Evolutionary conservation across 2,888 invertebrate genomes (phyloP).

Genomic region (Ephialtes manifestator): DNA sequence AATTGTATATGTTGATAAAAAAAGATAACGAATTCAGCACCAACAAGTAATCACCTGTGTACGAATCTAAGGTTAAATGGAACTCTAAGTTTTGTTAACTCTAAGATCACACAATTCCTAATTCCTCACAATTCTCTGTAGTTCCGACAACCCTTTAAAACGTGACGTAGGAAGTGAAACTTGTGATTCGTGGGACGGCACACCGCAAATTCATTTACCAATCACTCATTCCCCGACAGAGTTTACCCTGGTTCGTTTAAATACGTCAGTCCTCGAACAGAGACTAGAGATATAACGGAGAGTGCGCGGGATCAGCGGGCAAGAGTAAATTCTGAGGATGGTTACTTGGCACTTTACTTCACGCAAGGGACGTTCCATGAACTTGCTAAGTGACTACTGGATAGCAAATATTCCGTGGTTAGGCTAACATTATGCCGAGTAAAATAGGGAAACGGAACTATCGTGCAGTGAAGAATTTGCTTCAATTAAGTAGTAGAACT

Average conservation of each 20-base stretch:
- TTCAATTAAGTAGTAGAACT: neutral
- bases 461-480: neutral
- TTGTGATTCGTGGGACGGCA: constrained; percentile 7
- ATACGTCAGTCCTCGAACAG: neutral
- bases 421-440: constrained; percentile 9
- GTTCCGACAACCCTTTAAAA: neutral
- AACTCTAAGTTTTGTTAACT: too few relatives aligned
- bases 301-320: neutral
- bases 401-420: constrained; percentile 2
- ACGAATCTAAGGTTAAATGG: too few relatives aligned
- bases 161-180: neutral
- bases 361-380: constrained; percentile 1
- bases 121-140: neutral
- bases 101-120: neutral
- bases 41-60: too few relatives aligned
- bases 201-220: constrained; percentile 27
- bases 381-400: constrained; percentile 19
- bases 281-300: neutral
- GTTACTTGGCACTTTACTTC: neutral
- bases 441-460: neutral
- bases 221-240: neutral
- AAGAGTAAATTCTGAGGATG: constrained; percentile 2
- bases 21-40: too few relatives aligned
- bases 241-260: constrained; percentile 20
- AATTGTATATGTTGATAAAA: too few relatives aligned